phyloP scores from a whole-genome alignment of 2,888 invertebrate genomes.

The Noctua janthina region DNA sequence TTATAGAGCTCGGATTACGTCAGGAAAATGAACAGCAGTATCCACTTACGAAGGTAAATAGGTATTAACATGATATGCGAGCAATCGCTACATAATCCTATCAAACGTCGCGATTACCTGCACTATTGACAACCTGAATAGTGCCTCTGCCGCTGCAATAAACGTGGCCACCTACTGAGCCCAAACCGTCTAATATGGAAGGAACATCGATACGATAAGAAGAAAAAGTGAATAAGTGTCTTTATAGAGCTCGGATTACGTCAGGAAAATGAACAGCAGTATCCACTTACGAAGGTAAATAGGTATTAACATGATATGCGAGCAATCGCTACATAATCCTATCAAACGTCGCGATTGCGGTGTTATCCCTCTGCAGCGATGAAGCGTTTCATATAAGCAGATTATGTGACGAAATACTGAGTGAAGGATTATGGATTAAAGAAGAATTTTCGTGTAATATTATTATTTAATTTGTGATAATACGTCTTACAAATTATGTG shows the following conservation, averaged over 20 bases:
- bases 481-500: not conserved
- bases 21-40: slow-evolving; percentile 9
- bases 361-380: slow-evolving; percentile 15
- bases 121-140: too few relatives aligned
- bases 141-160: too few relatives aligned
- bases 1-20: slow-evolving; percentile 4
- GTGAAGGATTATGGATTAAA: not conserved
- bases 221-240: not conserved
- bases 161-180: too few relatives aligned
- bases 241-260: slow-evolving; percentile 4
- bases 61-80: slow-evolving; percentile 34
- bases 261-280: slow-evolving; percentile 4
- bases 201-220: too few relatives aligned
- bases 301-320: slow-evolving; percentile 30
- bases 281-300: slow-evolving; percentile 29
- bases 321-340: slow-evolving; percentile 34
- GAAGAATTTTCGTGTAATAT: not conserved
- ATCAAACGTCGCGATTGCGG: slow-evolving; percentile 17
- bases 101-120: slow-evolving; percentile 21
- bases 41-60: slow-evolving; percentile 26
- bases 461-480: not conserved
- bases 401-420: slow-evolving; percentile 21
- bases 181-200: too few relatives aligned
- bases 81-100: slow-evolving; percentile 31
- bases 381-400: slow-evolving; percentile 8